A percentile compares a stretch with the other conserved stretches of the same genome.
phyloP scores from a whole-genome alignment of 2,113 vertebrate species.

The Lepus americanus region DNA sequence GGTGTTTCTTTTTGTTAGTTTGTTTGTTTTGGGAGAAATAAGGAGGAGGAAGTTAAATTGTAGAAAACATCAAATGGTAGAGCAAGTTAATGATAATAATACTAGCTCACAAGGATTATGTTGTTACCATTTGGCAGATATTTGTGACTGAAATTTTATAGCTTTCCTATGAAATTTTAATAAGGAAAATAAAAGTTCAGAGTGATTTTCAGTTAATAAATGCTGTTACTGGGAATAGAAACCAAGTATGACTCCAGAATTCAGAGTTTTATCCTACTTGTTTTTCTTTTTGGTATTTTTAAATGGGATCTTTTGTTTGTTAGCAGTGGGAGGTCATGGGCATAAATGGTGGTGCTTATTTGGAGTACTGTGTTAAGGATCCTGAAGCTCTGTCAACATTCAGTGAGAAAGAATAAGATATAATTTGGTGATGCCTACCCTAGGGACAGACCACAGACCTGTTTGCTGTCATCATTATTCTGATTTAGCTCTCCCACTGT shows the following conservation, averaged over 20 bases:
- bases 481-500: background rate
- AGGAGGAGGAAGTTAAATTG: background rate
- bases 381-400: background rate
- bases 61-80: background rate
- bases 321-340: too few relatives aligned
- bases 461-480: rapidly evolving
- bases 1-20: background rate
- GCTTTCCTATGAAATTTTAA: background rate
- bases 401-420: background rate
- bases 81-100: background rate
- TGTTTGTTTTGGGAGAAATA: background rate
- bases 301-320: background rate
- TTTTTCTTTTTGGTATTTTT: background rate
- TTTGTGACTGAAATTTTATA: background rate
- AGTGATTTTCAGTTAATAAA: background rate
- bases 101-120: background rate
- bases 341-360: background rate
- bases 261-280: background rate
- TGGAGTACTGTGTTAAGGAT: background rate
- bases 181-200: background rate
- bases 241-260: background rate
- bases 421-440: background rate
- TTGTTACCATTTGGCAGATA: background rate
- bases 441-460: rapidly evolving
- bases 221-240: background rate